Conservation (phyloP, 2,888 invertebrate species). For the Drosophila rellima region DNA sequence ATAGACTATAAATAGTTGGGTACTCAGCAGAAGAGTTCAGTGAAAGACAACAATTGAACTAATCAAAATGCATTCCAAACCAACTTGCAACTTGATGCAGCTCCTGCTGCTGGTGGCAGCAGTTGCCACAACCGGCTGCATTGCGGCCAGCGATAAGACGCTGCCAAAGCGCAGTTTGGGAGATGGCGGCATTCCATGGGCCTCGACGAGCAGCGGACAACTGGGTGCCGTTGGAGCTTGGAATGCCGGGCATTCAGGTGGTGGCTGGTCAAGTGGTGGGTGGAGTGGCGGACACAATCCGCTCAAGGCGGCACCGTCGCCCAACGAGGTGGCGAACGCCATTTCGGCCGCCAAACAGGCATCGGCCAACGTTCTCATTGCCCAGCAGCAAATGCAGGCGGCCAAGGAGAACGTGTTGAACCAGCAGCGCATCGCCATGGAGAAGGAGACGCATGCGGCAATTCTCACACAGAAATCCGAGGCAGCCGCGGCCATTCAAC, state of each 20-base stretch:
- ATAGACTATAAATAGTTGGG: constrained; percentile 67
- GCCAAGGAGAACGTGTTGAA: constrained; percentile 90
- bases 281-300: constrained; percentile 47
- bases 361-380: constrained; percentile 89
- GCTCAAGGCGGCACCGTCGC: constrained; percentile 85
- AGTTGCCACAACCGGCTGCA: constrained; percentile 20
- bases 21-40: constrained; percentile 32
- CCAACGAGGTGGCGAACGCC: constrained; percentile 90
- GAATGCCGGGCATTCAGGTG: constrained; percentile 41
- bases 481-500: constrained; percentile 89
- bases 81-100: constrained; percentile 20
- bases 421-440: constrained; percentile 90
- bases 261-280: constrained; percentile 47
- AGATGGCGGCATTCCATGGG: constrained; percentile 64
- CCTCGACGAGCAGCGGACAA: constrained; percentile 40
- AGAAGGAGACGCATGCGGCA: constrained; percentile 91
- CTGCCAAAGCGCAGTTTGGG: constrained; percentile 78
- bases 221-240: constrained; percentile 43
- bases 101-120: constrained; percentile 41
- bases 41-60: constrained; percentile 23
- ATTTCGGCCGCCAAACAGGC: constrained; percentile 92
- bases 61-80: constrained; percentile 30
- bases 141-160: constrained; percentile 46
- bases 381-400: constrained; percentile 90
- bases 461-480: constrained; percentile 88